Conservation (phyloP, 2,888 invertebrate genomes). For the Archaeoteleia sp. region DNA sequence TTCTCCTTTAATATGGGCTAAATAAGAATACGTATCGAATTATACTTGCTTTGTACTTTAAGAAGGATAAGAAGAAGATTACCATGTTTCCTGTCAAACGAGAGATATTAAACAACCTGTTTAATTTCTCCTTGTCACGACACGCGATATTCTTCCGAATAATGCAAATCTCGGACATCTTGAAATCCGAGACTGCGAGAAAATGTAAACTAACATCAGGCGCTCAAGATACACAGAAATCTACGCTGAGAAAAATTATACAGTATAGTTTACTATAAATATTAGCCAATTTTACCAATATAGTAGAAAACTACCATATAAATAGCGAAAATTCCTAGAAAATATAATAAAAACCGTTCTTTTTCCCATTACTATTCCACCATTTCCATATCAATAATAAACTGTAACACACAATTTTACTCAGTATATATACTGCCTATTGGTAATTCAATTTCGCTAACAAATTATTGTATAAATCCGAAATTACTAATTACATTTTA, state of each 20-base stretch:
- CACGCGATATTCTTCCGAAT: conserved; percentile 15
- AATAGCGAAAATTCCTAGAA: too few species aligned
- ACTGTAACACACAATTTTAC: too few species aligned
- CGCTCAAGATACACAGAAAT: neutral
- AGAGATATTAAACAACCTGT: conserved; percentile 23
- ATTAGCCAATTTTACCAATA: too few species aligned
- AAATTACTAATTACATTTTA: too few species aligned
- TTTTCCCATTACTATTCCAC: too few species aligned
- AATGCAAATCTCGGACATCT: conserved; percentile 16
- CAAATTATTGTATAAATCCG: too few species aligned
- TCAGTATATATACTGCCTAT: too few species aligned
- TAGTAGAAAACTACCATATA: too few species aligned
- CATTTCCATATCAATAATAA: too few species aligned
- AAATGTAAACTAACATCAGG: conserved; percentile 5
- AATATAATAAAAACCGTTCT: too few species aligned
- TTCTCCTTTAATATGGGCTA: neutral
- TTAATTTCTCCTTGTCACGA: conserved; percentile 19
- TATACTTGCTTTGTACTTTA: conserved; percentile 5
- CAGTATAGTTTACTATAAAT: conserved; percentile 11
- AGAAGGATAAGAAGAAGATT: conserved; percentile 1
- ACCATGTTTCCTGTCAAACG: conserved; percentile 20
- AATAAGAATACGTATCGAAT: conserved; percentile 12
- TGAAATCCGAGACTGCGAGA: conserved; percentile 10
- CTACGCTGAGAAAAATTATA: too few species aligned
- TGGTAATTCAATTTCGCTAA: too few species aligned